Evolutionary conservation across 1,140 invertebrate genomes (phyloP), one percentile per base, ranked within the genome.

Genomic region (Pissodes strobi): DNA sequence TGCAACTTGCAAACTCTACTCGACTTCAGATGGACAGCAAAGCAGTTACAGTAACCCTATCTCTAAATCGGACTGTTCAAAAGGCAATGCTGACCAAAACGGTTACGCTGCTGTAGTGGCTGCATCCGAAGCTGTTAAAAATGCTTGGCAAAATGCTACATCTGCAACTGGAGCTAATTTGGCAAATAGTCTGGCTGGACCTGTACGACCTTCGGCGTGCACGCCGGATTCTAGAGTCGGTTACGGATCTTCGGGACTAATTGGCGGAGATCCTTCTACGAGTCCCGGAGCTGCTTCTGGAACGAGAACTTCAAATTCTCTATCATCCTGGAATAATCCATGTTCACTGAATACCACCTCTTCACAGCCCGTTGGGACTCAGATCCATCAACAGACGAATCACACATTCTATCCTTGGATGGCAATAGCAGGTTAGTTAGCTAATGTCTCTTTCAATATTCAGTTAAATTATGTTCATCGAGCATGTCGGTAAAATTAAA

Each of bases 321-420:
- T 86, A 61, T 81, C 84, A 21, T 83, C 85, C 49, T 90, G 88
- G 81, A 91, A 90, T 83, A 91, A 91, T 81, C 89, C 89, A 77
- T 93, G 91, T 82, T 86, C 87, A 64, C 82, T 91, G 70, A 89
- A 87, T 78, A 85, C 90, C 51, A 85, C 89, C 64, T 85, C 90
- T 41, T 83, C 85, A 68, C 89, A 90, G 79, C 86, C 89, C 72
- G 87, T 88, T 61, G 88, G 88, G 49, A 88, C 90, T 39, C 92
- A 92, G 79, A 87, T 92, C 69, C 90, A 92, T 77, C 90, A 93
- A 81, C 91, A 93, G 82, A 86, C 87, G 78, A 94, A 91, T 80
- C 93, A 95, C 85, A 95, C 93, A 75, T 95, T 96, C 84, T 96
- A 96, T 83, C 94, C 94, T 67, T 95, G 94, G 94, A 96, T 96